These are phyloP conservation scores for Corythornis vintsioides DNA, from an alignment of 2,113 vertebrate species.

Conservation along the genomic window DNA sequence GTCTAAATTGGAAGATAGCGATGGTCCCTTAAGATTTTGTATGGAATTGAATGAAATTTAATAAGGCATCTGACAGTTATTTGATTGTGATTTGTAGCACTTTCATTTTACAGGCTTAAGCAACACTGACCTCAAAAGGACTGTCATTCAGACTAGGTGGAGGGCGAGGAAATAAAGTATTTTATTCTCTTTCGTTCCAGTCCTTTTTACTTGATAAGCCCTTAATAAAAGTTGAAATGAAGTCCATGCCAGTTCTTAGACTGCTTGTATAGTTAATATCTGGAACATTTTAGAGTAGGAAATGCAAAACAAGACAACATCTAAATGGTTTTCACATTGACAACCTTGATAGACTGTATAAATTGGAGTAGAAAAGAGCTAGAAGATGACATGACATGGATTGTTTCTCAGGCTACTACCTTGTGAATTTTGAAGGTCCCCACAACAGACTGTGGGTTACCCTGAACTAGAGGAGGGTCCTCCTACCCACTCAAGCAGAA, in stretches of 20 bases:
- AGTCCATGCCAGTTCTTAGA: constrained; percentile 32
- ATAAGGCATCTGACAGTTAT: constrained; percentile 73
- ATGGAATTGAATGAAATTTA: constrained; percentile 77
- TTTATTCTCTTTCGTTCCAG: constrained; percentile 56
- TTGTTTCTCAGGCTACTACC: constrained; percentile 31
- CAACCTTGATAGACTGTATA: neutral
- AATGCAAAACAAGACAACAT: constrained; percentile 58
- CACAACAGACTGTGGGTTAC: constrained; percentile 40
- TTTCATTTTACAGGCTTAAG: constrained; percentile 75
- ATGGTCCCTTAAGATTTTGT: constrained; percentile 71
- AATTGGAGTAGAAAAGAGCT: constrained; percentile 21
- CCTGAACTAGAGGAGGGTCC: constrained; percentile 49
- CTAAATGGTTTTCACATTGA: constrained; percentile 44
- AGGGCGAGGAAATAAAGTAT: constrained; percentile 31
- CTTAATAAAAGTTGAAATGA: constrained; percentile 51
- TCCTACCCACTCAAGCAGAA: constrained; percentile 65
- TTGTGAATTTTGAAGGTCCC: constrained; percentile 29
- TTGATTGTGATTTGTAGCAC: constrained; percentile 73
- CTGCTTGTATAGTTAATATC: constrained; percentile 39
- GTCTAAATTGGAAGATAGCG: constrained; percentile 72
- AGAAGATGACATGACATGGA: neutral
- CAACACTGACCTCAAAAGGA: constrained; percentile 71
- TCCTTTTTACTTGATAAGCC: constrained; percentile 59
- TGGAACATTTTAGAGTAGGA: constrained; percentile 31
- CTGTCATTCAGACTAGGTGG: constrained; percentile 50